Evolutionary conservation across 2,888 invertebrate genomes (phyloP).

Genomic region (Catocala sponsa): DNA sequence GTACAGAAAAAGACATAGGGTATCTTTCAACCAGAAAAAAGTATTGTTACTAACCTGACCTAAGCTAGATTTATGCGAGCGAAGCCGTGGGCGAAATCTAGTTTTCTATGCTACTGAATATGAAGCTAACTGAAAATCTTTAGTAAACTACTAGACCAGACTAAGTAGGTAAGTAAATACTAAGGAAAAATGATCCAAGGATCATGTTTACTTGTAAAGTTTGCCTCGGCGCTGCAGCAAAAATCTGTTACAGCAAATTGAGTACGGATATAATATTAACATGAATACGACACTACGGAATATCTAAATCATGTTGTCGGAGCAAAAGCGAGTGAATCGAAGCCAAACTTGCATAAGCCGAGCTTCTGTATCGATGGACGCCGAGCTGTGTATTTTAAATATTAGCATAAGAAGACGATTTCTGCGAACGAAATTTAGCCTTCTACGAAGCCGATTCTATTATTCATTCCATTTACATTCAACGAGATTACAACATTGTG

Average conservation of each 20-base stretch:
- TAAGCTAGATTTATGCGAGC: no score
- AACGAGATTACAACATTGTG: conserved; percentile 29
- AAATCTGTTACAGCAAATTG: conserved; percentile 10
- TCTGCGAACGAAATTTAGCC: conserved; percentile 42
- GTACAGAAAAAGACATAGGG: no score
- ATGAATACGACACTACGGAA: conserved; percentile 26
- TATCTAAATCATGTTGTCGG: conserved; percentile 29
- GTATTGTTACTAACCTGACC: no score
- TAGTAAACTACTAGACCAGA: no score
- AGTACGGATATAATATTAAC: conserved; percentile 39
- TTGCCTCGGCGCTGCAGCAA: background rate
- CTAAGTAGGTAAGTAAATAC: no score
- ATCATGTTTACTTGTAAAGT: no score
- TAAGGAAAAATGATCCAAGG: no score
- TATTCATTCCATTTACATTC: conserved; percentile 44
- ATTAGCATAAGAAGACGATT: conserved; percentile 55
- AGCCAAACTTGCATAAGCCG: conserved; percentile 45
- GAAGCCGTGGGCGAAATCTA: no score
- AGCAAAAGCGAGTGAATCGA: conserved; percentile 30
- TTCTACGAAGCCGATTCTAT: conserved; percentile 43
- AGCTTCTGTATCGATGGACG: conserved; percentile 44
- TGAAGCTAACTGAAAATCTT: no score
- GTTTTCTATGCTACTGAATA: no score
- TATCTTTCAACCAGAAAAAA: no score
- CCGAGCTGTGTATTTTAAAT: conserved; percentile 44